Evolutionary conservation across 2,797 vertebrate genomes (phyloP), one percentile per base, ranked within the genome.

Genomic region (Helarctos malayanus): DNA sequence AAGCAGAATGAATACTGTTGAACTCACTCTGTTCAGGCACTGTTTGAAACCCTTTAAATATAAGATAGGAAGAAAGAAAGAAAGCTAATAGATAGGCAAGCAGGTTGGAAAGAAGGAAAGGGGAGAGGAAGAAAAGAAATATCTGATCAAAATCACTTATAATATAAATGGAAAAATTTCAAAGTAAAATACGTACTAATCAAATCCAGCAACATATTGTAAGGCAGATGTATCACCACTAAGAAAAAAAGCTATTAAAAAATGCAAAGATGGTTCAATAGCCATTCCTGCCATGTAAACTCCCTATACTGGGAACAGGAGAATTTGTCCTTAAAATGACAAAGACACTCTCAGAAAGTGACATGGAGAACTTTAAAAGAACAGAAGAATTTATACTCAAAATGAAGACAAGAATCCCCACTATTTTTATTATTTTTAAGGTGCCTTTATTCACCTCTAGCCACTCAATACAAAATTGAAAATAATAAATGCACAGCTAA

Each of bases 181-280:
- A 73, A 86, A 76, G 85, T 59, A 86, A 88, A 57, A 84, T 57
- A 54, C 6, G 16, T 69, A 35, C 5, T 14, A 89, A 41, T 87
- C 57, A 59, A 91, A 89, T n/a, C 4, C 27, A 56, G 56, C 38
- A 80, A 29, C 23, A 56, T 71, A 41, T 84, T 80, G 93, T 91
- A 95, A 95, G n/a, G 15, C 9, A 35, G 16, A 79, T 32, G 11
- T 79, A 57, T 83, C 35, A 80, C 29, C 23, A 59, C 49, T 86
- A 47, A 91, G 38, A 81, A 91, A 90, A 79, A 65, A 90, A 65
- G 47, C 19, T 89, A 65, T 57, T 95, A 82, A 78, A 71, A 94
- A 94, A 12, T 92, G 7, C 32, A 97, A 81, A 41, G 41, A 69
- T 93, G 32, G 63, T 47, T 91, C 52, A 93, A 84, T 65, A 68